Percentiles rank a stretch among this genome's conserved stretches.
Conservation (phyloP, 2,797 vertebrate genomes). For the Sarcoramphus papa region DNA sequence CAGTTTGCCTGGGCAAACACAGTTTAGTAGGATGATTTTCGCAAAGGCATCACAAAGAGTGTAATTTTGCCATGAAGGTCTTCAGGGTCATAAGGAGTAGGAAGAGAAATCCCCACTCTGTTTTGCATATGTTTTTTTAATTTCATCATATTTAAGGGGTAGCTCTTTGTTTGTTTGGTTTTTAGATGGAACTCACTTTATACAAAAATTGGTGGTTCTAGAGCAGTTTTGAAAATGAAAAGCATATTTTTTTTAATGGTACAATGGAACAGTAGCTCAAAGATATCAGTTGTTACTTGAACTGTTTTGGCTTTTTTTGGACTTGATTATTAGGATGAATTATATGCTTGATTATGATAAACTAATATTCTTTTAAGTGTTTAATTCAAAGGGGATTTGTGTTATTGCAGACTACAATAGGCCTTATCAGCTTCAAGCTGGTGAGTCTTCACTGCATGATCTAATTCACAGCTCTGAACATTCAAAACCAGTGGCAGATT, state of each 20-base stretch:
- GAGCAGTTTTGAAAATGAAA: not conserved
- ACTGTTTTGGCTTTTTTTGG: not conserved
- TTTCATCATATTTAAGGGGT: not conserved
- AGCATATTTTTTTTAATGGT: not conserved
- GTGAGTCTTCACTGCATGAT: not conserved
- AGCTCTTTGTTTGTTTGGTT: not conserved
- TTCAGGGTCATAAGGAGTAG: not conserved
- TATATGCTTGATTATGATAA: not conserved
- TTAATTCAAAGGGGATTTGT: not conserved
- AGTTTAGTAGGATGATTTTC: not conserved
- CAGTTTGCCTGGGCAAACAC: not conserved
- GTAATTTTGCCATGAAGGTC: not conserved
- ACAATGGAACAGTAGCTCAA: not conserved
- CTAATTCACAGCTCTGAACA: not conserved
- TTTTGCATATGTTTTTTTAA: not conserved
- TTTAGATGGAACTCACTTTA: not conserved
- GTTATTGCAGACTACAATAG: not conserved
- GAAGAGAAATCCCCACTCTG: not conserved
- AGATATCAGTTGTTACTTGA: not conserved
- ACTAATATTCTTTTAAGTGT: not conserved
- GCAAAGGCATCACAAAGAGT: rapidly evolving
- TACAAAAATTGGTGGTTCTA: not conserved
- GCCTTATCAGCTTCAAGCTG: not conserved
- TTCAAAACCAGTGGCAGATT: not conserved
- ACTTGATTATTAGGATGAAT: not conserved